Base-by-base conservation (phyloP, 2,888 invertebrate species). In the Dolomedes plantarius region DNA sequence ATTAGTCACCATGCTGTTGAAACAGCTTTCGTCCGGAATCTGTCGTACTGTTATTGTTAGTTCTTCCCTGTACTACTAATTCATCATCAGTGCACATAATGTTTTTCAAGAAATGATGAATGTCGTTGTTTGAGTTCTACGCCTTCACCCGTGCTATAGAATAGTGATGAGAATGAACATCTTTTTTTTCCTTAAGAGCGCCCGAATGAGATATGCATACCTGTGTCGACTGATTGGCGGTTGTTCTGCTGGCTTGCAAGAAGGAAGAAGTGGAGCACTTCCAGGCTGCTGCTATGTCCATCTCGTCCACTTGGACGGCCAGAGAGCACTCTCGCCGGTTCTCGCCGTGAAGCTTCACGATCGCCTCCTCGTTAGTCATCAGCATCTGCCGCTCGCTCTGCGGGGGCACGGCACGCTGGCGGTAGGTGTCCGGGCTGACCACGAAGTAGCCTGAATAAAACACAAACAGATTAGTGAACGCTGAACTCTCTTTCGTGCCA, bases 391-490 rank as follows among this genome's bases (percentile, higher is more conserved):
- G 71, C 50, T 86, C 86, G 28, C 74, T 72, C 0, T 74, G 23
- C 0, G 87, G 82, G 1, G 77, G 73, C 6, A 69, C 50, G 1
- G 78, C 50, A n/a, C 56, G 31, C n/a, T 81, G 80, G 1, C 80
- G 27, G 41, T 77, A 77, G 5, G 85, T 76, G 23, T 97, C 97
- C 88, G 97, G 97, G 73, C 97, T 97, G 83, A 98, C 96, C 89
- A 98, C 97, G 91, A 97, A 97, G 92, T 97, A 98, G 2, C 86
- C 74, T 73, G 23, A 46, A 46, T 50, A 6, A 31, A 50, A 72
- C 27, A n/a, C 23, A 46, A 3, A 6, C 9, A 31, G n/a, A n/a
- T n/a, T n/a, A n/a, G n/a, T n/a, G n/a, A n/a, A n/a, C n/a, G n/a
- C n/a, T n/a, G n/a, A n/a, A n/a, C n/a, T n/a, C n/a, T n/a, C n/a